These are phyloP conservation scores for Desmophyllum pertusum DNA, from an alignment of 92 coral and sea anemone genomes.

Conservation along the genomic window DNA sequence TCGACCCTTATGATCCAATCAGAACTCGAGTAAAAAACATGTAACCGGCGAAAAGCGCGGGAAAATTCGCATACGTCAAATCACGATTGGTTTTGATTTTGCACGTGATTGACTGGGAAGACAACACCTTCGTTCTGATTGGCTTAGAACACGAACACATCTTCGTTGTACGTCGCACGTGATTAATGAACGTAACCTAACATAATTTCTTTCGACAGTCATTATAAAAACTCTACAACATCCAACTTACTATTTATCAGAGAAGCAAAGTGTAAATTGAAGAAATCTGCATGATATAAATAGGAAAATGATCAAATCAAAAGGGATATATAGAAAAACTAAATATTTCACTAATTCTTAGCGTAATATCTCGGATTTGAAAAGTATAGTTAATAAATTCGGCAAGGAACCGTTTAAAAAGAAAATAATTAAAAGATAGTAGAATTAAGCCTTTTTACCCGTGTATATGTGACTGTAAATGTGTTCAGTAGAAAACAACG, in stretches of 20 bases:
- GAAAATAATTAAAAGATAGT: not conserved
- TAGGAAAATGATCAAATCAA: not conserved
- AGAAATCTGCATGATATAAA: not conserved
- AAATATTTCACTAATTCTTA: constrained; percentile 4
- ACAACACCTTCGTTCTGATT: not conserved
- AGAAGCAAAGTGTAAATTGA: constrained; percentile 2
- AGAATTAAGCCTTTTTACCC: not conserved
- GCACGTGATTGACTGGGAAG: not conserved
- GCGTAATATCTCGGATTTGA: not conserved
- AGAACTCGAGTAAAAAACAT: not conserved
- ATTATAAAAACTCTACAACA: not conserved
- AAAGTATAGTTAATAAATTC: not conserved
- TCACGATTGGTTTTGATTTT: not conserved
- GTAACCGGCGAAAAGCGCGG: not conserved
- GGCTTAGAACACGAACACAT: not conserved
- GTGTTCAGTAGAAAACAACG: not conserved
- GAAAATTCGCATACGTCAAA: not conserved
- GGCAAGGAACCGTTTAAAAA: not conserved
- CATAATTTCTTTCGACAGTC: not conserved
- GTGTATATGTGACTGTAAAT: not conserved
- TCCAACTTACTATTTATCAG: not conserved
- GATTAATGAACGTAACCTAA: too few species aligned
- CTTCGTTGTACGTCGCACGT: too few species aligned
- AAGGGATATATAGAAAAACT: not conserved
- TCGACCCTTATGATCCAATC: not conserved